These are phyloP conservation scores for Chrysodeixis includens DNA, from an alignment of 2,888 invertebrate genomes.

Conservation along the genomic window DNA sequence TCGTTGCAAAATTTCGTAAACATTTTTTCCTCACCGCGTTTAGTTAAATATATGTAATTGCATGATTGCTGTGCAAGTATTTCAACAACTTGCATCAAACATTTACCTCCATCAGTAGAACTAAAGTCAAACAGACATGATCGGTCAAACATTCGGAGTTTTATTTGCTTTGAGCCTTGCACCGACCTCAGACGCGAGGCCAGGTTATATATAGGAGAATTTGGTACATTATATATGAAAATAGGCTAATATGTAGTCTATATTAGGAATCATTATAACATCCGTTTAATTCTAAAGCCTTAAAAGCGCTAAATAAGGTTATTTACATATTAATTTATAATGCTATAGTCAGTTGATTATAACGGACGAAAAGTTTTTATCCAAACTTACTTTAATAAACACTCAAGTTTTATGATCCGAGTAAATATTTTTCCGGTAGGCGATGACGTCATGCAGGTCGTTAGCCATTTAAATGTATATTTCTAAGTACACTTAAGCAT, in stretches of 20 bases:
- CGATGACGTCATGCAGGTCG: neutral
- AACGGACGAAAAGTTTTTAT: no score
- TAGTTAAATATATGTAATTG: neutral
- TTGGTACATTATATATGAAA: neutral
- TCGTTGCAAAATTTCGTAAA: no score
- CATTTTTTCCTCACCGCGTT: no score
- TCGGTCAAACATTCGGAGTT: neutral
- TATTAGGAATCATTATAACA: neutral
- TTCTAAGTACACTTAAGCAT: neutral
- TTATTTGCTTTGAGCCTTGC: slow-evolving; percentile 1
- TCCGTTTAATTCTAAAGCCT: neutral
- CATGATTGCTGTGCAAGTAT: neutral
- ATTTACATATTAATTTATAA: no score
- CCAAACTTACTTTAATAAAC: no score
- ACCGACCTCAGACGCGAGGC: neutral
- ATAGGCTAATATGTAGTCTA: neutral
- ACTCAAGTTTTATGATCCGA: no score
- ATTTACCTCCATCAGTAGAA: neutral
- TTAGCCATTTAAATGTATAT: neutral
- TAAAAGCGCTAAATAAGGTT: no score
- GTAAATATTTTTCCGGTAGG: neutral
- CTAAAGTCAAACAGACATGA: slow-evolving; percentile 6
- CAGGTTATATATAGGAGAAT: neutral
- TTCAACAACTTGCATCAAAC: neutral
- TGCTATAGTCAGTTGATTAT: no score